These are phyloP conservation scores for Syrrhaptes paradoxus DNA, from an alignment of 2,113 vertebrate species.

Conservation along the genomic window DNA sequence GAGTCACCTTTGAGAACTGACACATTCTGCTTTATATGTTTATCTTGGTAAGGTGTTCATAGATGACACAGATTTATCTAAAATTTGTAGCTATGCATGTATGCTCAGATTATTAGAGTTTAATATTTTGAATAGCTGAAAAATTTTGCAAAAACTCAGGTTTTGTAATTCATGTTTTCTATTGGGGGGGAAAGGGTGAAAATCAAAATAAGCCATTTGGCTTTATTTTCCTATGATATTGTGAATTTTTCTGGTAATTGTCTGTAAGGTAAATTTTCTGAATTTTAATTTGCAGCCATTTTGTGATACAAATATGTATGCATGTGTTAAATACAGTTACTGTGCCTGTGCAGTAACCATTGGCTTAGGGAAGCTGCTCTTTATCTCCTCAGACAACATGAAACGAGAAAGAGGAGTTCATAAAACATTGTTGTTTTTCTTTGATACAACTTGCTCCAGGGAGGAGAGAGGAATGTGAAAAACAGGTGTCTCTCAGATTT, in stretches of 20 bases:
- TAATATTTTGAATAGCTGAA: not conserved
- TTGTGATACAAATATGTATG: not conserved
- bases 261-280: not conserved
- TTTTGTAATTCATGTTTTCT: not conserved
- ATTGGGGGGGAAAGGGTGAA: not conserved
- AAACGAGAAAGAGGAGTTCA: conserved; percentile 50
- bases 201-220: not conserved
- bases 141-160: not conserved
- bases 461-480: conserved; percentile 54
- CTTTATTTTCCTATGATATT: not conserved
- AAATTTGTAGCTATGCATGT: not conserved
- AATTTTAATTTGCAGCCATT: not conserved
- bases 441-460: conserved; percentile 55
- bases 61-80: not conserved
- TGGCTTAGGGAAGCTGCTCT: conserved; percentile 4
- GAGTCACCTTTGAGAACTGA: not conserved
- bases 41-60: not conserved
- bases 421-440: conserved; percentile 44
- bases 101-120: not conserved
- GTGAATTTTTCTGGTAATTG: not conserved
- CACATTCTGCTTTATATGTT: not conserved
- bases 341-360: not conserved
- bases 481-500: conserved; percentile 55
- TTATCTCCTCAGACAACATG: conserved; percentile 36
- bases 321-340: not conserved